Evolutionary conservation across 1,140 invertebrate species (phyloP).

Genomic region (Zaprionus camerounensis): DNA sequence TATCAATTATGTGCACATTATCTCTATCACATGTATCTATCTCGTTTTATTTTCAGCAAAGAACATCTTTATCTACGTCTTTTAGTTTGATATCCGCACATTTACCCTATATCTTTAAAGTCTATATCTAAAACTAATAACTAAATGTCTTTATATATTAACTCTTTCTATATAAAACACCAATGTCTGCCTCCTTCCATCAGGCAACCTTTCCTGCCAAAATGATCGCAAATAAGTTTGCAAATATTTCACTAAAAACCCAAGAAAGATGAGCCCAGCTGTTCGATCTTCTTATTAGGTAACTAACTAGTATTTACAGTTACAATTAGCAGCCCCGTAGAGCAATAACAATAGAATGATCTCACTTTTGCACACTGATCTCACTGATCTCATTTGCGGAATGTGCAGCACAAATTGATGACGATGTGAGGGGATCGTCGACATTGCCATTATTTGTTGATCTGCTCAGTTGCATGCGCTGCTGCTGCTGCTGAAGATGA

Average conservation of each 20-base stretch:
- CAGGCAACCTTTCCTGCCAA: neutral
- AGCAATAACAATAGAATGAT: conserved; percentile 3
- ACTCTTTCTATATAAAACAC: too few species aligned
- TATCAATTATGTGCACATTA: too few species aligned
- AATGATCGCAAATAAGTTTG: conserved; percentile 1
- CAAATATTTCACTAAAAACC: neutral
- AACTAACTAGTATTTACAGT: conserved; percentile 15
- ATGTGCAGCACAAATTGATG: conserved; percentile 17
- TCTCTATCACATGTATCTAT: too few species aligned
- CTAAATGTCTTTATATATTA: too few species aligned
- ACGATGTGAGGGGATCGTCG: neutral
- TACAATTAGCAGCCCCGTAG: conserved; percentile 12
- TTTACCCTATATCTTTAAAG: neutral
- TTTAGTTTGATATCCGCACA: too few species aligned
- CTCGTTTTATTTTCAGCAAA: too few species aligned
- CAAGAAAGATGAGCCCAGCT: neutral
- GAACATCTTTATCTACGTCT: too few species aligned
- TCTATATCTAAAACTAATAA: too few species aligned
- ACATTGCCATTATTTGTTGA: neutral
- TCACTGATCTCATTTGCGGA: conserved; percentile 2
- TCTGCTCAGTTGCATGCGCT: neutral
- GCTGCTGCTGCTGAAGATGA: conserved; percentile 9
- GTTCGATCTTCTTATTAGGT: neutral
- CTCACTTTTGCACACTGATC: conserved; percentile 11
- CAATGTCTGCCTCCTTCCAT: too few species aligned